These are phyloP conservation scores for Pygoscelis adeliae DNA, from an alignment of 2,113 vertebrate genomes.

Conservation along the genomic window DNA sequence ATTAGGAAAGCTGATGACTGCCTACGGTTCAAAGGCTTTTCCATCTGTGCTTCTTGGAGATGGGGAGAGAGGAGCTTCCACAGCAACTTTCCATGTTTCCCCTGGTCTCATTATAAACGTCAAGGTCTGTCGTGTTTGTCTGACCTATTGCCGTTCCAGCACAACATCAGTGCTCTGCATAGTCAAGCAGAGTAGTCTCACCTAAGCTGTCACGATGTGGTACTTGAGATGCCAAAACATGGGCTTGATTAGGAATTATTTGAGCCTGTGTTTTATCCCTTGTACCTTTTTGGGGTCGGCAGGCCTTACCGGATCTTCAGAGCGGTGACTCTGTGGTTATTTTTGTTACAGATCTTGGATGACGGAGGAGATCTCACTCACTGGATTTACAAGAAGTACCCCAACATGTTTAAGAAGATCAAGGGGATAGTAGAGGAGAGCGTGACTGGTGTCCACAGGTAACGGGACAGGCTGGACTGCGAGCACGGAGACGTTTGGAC, in stretches of 20 bases:
- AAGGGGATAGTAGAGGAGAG: slow-evolving; percentile 99
- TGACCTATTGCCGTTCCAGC: not conserved
- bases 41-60: not conserved
- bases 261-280: not conserved
- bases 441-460: slow-evolving; percentile 98
- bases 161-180: rapidly evolving
- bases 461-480: not conserved
- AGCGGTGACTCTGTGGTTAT: not conserved
- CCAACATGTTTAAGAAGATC: slow-evolving; percentile 99
- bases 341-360: slow-evolving; percentile 87
- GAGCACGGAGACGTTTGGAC: rapidly evolving
- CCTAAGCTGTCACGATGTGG: not conserved
- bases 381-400: slow-evolving; percentile 99
- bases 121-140: not conserved
- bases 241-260: not conserved
- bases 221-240: not conserved
- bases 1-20: not conserved
- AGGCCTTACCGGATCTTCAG: not conserved
- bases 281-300: not conserved
- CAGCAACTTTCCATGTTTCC: not conserved
- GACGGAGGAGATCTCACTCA: slow-evolving; percentile 97
- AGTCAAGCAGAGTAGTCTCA: not conserved
- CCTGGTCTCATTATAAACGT: not conserved
- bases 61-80: not conserved
- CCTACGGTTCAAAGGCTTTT: not conserved